A percentile compares a stretch with the other conserved stretches of the same genome.
These are phyloP conservation scores for Pseudobourletiella spinata DNA, from an alignment of 1,140 invertebrate species.

Conservation along the genomic window DNA sequence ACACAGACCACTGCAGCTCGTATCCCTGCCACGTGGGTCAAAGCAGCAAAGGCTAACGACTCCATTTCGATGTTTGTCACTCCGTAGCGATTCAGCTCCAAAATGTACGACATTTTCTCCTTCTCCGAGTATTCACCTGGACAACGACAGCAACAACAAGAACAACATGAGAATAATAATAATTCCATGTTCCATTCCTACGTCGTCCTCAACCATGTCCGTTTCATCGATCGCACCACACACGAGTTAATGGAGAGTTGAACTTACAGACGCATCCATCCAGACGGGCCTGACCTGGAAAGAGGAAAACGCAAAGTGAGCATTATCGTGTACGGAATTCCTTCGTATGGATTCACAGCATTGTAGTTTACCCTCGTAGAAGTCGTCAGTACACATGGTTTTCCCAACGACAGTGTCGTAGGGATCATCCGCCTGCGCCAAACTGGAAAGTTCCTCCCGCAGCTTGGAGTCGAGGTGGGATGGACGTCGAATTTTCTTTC, in stretches of 20 bases:
- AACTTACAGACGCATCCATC: conserved; percentile 69
- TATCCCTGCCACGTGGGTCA: conserved; percentile 89
- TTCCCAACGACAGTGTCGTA: conserved; percentile 80
- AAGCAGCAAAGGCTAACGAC: conserved; percentile 78
- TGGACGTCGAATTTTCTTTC: conserved; percentile 69
- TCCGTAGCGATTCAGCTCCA: conserved; percentile 62
- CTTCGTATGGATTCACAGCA: conserved; percentile 2
- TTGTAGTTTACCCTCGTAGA: conserved; percentile 82
- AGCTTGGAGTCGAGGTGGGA: conserved; percentile 72
- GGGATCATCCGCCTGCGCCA: conserved; percentile 62
- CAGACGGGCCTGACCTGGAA: conserved; percentile 70
- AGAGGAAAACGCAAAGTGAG: background rate
- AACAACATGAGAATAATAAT: background rate
- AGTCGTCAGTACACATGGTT: conserved; percentile 93
- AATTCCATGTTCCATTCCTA: too few relatives aligned
- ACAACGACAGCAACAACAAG: background rate
- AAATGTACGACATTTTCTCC: conserved; percentile 83
- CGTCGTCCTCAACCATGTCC: too few relatives aligned
- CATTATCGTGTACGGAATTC: background rate
- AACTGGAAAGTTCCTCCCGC: conserved; percentile 61
- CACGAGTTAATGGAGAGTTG: too few relatives aligned
- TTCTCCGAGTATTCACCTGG: conserved; percentile 40
- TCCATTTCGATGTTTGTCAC: conserved; percentile 99
- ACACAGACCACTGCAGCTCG: conserved; percentile 89
- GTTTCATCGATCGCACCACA: too few relatives aligned